These are phyloP conservation scores for Xanthia icteritia DNA, from an alignment of 2,888 invertebrate species.

Conservation along the genomic window DNA sequence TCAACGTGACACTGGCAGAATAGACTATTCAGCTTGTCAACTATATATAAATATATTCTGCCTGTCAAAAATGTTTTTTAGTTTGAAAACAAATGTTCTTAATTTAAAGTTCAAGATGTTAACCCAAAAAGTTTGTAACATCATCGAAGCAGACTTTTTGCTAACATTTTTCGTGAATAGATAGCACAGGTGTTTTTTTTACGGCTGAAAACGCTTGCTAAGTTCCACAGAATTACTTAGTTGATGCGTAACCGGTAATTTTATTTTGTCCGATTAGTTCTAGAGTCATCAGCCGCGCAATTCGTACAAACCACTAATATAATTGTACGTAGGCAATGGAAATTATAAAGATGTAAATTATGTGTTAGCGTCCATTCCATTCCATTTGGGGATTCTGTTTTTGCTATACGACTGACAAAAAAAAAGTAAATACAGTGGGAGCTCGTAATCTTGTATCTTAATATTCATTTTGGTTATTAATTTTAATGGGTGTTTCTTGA, in stretches of 20 bases:
- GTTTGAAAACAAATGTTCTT: constrained; percentile 27
- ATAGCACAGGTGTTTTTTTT: constrained; percentile 45
- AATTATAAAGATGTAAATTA: constrained; percentile 58
- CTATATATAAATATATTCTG: no score
- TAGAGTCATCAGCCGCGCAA: constrained; percentile 76
- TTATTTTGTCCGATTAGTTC: constrained; percentile 81
- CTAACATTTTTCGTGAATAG: constrained; percentile 35
- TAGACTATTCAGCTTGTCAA: no score
- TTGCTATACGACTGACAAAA: constrained; percentile 33
- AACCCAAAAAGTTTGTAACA: constrained; percentile 30
- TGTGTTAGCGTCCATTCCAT: constrained; percentile 46
- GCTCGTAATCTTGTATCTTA: constrained; percentile 33
- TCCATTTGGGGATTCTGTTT: constrained; percentile 42
- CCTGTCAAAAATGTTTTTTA: no score
- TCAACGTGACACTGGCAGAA: no score
- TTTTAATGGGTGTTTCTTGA: constrained; percentile 40
- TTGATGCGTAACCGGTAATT: constrained; percentile 67
- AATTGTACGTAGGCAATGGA: constrained; percentile 61
- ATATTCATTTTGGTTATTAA: constrained; percentile 44
- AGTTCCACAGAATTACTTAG: constrained; percentile 63
- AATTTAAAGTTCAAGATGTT: constrained; percentile 36
- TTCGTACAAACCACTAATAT: constrained; percentile 59
- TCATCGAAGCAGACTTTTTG: constrained; percentile 48
- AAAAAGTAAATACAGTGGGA: constrained; percentile 41
- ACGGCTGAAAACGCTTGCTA: constrained; percentile 54